Conservation (phyloP, 2,797 vertebrate genomes). For the Dicrostonyx torquatus region DNA sequence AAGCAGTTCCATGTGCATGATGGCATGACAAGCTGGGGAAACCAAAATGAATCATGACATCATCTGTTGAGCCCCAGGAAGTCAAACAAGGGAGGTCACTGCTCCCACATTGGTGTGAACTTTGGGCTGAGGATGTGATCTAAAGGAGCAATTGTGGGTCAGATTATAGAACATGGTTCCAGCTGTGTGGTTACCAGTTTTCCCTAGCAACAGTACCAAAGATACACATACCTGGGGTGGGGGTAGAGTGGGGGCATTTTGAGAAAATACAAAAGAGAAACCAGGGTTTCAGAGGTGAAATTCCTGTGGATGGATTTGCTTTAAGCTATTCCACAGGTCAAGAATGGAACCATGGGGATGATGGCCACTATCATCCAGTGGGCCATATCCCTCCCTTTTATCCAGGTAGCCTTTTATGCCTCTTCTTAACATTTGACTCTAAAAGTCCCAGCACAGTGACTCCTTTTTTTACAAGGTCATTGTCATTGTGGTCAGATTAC, state of each 20-base stretch:
- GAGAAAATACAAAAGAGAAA: neutral
- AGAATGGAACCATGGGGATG: neutral
- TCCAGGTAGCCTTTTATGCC: neutral
- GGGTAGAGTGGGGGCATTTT: neutral
- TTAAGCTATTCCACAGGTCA: neutral
- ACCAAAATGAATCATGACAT: neutral
- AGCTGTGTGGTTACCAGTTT: neutral
- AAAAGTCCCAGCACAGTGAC: neutral
- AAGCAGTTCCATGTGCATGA: neutral
- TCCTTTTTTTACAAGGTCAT: neutral
- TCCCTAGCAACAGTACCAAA: neutral
- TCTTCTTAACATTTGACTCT: neutral
- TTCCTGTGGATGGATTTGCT: neutral
- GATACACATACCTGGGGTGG: too few species aligned
- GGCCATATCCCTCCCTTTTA: neutral
- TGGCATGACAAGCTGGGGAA: fast-evolving
- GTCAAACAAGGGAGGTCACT: neutral
- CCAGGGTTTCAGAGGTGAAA: neutral
- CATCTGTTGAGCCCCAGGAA: neutral
- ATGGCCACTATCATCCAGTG: neutral
- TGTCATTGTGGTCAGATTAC: neutral
- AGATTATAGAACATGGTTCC: neutral
- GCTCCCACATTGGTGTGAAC: neutral
- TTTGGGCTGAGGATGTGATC: neutral
- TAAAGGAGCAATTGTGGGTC: fast-evolving